Conservation (phyloP, 2,888 invertebrate genomes). For the Zygaena filipendulae region DNA sequence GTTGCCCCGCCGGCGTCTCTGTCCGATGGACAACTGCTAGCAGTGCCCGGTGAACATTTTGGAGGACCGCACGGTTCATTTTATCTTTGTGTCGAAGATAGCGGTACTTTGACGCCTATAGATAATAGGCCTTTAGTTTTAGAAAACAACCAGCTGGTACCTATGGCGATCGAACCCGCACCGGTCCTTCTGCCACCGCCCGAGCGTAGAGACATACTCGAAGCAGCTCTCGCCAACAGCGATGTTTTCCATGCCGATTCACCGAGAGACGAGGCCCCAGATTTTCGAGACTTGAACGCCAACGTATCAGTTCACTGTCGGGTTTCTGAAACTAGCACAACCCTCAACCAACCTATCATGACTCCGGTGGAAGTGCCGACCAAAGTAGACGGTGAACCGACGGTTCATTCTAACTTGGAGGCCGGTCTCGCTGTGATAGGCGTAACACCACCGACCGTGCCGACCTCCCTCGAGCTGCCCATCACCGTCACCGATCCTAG, state of each 20-base stretch:
- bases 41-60: conserved; percentile 77
- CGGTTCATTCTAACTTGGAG: conserved; percentile 48
- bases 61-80: conserved; percentile 79
- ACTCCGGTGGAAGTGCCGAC: conserved; percentile 80
- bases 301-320: conserved; percentile 66
- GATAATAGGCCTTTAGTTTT: conserved; percentile 75
- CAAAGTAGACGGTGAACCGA: conserved; percentile 40
- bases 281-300: conserved; percentile 70
- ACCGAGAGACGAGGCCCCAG: conserved; percentile 66
- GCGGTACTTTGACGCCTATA: conserved; percentile 75
- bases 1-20: conserved; percentile 32
- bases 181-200: conserved; percentile 33
- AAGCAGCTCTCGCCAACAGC: conserved; percentile 79
- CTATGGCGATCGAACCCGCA: conserved; percentile 42
- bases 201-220: conserved; percentile 76
- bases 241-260: conserved; percentile 74
- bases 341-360: conserved; percentile 84
- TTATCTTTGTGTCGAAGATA: conserved; percentile 78
- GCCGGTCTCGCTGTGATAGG: conserved; percentile 70
- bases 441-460: conserved; percentile 66
- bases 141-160: conserved; percentile 55
- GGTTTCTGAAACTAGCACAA: conserved; percentile 80
- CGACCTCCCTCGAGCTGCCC: conserved; percentile 78
- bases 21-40: conserved; percentile 74
- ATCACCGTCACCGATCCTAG: conserved; percentile 82